Conservation (phyloP, 2,113 vertebrate genomes). For the Phyllopteryx taeniolatus region DNA sequence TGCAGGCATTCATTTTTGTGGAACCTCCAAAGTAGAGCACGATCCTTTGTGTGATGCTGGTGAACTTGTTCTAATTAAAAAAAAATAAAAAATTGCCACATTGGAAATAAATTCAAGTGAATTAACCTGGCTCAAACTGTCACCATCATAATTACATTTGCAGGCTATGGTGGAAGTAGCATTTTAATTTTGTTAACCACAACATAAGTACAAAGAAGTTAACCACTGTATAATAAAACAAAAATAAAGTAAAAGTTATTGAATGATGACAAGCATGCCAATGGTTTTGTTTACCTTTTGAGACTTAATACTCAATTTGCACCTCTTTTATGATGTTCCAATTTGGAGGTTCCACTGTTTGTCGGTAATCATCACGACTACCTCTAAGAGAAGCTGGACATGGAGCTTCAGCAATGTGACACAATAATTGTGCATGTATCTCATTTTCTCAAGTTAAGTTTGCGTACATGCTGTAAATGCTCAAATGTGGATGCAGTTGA, state of each 20-base stretch:
- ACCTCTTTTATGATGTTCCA: not conserved
- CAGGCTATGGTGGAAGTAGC: not conserved
- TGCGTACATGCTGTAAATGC: constrained; percentile 19
- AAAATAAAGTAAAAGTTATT: not conserved
- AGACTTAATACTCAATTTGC: not conserved
- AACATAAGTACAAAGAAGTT: not conserved
- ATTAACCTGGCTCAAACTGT: no score
- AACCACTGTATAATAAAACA: not conserved
- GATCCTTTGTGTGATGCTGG: not conserved
- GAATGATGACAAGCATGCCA: not conserved
- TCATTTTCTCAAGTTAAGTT: constrained; percentile 22
- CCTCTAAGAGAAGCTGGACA: constrained; percentile 36
- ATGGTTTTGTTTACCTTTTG: no score
- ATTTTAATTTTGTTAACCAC: no score
- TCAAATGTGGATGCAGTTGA: constrained; percentile 33
- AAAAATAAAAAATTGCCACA: not conserved
- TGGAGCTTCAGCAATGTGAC: constrained; percentile 8
- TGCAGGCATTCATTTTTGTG: not conserved
- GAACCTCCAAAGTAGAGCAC: not conserved
- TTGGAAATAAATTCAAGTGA: no score
- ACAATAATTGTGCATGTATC: constrained; percentile 20
- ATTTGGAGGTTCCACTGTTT: not conserved
- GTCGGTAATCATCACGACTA: constrained; percentile 32
- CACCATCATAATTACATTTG: not conserved
- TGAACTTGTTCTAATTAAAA: not conserved